These are phyloP conservation scores for Trichonephila inaurata DNA, from an alignment of 1,140 invertebrate species.

Conservation along the genomic window DNA sequence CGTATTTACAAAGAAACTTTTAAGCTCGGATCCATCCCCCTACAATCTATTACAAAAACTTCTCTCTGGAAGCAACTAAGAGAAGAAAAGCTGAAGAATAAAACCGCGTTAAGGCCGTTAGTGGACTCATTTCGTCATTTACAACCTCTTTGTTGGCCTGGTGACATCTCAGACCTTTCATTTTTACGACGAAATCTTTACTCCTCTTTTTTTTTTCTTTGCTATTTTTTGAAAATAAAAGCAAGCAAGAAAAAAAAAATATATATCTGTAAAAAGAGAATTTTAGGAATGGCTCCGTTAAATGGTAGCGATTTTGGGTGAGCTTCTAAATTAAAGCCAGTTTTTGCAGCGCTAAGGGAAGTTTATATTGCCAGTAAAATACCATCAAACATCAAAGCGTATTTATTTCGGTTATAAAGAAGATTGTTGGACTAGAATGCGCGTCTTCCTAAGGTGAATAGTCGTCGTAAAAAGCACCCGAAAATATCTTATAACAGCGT, in stretches of 20 bases:
- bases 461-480: constrained; percentile 12
- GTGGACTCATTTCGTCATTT: constrained; percentile 48
- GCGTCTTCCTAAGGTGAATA: not conserved
- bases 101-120: constrained; percentile 57
- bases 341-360: constrained; percentile 27
- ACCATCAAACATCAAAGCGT: constrained; percentile 68
- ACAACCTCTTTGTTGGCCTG: constrained; percentile 44
- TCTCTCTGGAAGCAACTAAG: not conserved
- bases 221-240: constrained; percentile 25
- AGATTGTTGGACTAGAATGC: constrained; percentile 40
- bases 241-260: not conserved
- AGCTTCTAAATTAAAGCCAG: constrained; percentile 69
- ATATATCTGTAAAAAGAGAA: not conserved
- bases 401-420: constrained; percentile 69
- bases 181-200: constrained; percentile 31
- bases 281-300: constrained; percentile 51
- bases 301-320: constrained; percentile 59
- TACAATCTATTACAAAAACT: constrained; percentile 68
- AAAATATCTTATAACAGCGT: constrained; percentile 30
- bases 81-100: constrained; percentile 29
- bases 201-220: not conserved
- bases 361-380: constrained; percentile 73
- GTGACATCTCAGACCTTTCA: constrained; percentile 71
- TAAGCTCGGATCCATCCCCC: constrained; percentile 32
- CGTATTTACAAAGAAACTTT: constrained; percentile 54